Conservation (phyloP, 2,888 invertebrate genomes). For the Parapristionchus giblindavisi region DNA sequence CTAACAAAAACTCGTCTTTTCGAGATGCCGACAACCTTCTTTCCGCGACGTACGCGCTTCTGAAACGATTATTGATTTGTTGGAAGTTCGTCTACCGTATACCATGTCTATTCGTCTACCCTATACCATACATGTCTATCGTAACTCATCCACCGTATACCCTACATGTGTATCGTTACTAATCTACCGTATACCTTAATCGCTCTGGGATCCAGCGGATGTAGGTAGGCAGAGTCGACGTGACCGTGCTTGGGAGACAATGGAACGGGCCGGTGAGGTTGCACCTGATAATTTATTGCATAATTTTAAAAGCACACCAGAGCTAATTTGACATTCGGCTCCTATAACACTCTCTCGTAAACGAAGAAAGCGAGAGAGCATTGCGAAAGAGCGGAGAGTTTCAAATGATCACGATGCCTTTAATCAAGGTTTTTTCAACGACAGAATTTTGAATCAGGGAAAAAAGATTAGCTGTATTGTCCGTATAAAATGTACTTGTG, state of each 20-base stretch:
- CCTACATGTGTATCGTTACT: background rate
- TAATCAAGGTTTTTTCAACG: too few relatives aligned
- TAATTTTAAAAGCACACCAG: too few relatives aligned
- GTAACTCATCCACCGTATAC: background rate
- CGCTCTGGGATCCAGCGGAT: background rate
- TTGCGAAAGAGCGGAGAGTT: background rate
- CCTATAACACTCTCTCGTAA: too few relatives aligned
- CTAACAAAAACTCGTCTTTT: background rate
- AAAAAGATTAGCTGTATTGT: too few relatives aligned
- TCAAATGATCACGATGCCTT: background rate
- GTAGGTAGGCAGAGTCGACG: constrained; percentile 1
- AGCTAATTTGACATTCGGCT: too few relatives aligned
- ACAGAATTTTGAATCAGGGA: too few relatives aligned
- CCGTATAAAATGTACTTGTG: background rate
- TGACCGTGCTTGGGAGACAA: constrained; percentile 8
- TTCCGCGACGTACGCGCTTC: background rate
- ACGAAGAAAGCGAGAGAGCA: too few relatives aligned
- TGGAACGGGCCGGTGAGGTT: constrained; percentile 17
- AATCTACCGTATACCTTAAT: background rate
- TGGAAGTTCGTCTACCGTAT: background rate
- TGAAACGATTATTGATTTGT: background rate
- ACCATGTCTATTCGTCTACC: background rate
- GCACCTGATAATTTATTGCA: too few relatives aligned
- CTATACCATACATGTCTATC: background rate
- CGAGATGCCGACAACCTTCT: constrained; percentile 25